Evolutionary conservation across 2,113 vertebrate genomes (phyloP).

Genomic region (Salvelinus namaycush): DNA sequence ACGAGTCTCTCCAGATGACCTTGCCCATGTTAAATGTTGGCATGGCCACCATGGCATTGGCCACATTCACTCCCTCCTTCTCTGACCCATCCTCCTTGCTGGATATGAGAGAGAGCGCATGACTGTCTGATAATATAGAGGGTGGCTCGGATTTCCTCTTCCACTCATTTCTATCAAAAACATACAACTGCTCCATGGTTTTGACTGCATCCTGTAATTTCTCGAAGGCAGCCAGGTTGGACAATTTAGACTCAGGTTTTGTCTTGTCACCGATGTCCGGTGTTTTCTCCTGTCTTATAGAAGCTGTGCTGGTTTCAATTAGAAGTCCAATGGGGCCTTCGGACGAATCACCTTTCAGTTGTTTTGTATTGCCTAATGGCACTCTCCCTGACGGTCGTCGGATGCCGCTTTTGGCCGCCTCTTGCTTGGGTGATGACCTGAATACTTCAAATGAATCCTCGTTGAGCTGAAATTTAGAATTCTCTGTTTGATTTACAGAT

Average conservation of each 20-base stretch:
- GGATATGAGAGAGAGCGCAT: constrained; percentile 85
- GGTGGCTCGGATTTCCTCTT: constrained; percentile 82
- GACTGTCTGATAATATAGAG: constrained; percentile 78
- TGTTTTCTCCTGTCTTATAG: constrained; percentile 72
- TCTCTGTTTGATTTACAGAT: constrained; percentile 49
- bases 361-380: constrained; percentile 62
- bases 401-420: constrained; percentile 64
- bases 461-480: constrained; percentile 20
- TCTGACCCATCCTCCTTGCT: constrained; percentile 60
- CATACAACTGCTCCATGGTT: constrained; percentile 95
- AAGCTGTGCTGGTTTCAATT: constrained; percentile 71
- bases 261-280: constrained; percentile 63
- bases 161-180: constrained; percentile 89
- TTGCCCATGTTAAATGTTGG: constrained; percentile 33
- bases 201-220: constrained; percentile 92
- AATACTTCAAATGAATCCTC: constrained; percentile 46
- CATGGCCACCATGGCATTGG: background rate
- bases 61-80: constrained; percentile 1
- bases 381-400: constrained; percentile 74
- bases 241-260: constrained; percentile 66
- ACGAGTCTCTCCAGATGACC: constrained; percentile 60
- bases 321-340: constrained; percentile 70
- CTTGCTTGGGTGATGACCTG: constrained; percentile 56
- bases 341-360: constrained; percentile 56
- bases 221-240: constrained; percentile 78